These are phyloP conservation scores for Microtus montanus DNA, from an alignment of 2,113 vertebrate species.

Conservation along the genomic window DNA sequence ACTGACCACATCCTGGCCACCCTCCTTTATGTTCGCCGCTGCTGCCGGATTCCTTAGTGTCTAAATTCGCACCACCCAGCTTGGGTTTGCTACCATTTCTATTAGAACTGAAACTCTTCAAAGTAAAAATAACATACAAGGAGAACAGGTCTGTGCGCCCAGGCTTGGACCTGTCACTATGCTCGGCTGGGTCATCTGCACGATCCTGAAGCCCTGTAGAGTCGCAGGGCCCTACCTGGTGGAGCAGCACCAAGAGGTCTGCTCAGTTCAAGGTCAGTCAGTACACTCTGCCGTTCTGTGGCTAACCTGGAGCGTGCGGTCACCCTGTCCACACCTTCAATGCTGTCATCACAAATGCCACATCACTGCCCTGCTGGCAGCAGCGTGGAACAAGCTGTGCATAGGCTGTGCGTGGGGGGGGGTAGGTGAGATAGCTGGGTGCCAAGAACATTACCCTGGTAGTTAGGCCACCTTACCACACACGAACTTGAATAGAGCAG, in stretches of 20 bases:
- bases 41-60: background rate
- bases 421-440: background rate
- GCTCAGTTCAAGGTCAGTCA: constrained; percentile 2
- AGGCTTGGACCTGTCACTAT: background rate
- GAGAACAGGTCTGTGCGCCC: background rate
- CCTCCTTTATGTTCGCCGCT: rapidly evolving
- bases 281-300: background rate
- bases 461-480: background rate
- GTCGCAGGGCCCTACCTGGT: background rate
- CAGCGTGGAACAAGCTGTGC: background rate
- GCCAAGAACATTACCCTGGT: background rate
- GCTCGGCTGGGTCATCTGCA: background rate
- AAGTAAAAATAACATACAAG: background rate
- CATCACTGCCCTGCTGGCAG: background rate
- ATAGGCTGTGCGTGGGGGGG: background rate
- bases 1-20: background rate
- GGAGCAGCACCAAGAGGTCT: background rate
- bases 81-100: background rate
- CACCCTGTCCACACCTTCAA: background rate
- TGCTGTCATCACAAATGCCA: background rate
- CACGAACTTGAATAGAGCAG: background rate
- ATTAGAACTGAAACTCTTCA: constrained; percentile 5
- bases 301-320: background rate
- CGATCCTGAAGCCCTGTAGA: background rate
- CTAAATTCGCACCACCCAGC: background rate